Evolutionary conservation across 2,797 vertebrate genomes (phyloP).

Genomic region (Phylloscopus collybita): DNA sequence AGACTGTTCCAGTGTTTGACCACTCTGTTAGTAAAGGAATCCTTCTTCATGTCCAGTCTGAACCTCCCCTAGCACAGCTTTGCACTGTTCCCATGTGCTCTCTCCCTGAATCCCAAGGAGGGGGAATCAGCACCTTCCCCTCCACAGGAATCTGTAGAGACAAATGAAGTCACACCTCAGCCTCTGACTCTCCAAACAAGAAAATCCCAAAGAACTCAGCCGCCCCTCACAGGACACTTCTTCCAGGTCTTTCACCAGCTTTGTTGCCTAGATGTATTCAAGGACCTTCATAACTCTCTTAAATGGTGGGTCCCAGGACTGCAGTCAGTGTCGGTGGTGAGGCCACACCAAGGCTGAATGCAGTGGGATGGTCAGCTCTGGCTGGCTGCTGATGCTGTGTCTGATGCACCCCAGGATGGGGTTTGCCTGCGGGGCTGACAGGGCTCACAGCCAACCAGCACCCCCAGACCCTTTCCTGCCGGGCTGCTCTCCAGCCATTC

Average conservation of each 20-base stretch:
- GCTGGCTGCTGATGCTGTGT: not conserved
- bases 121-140: not conserved
- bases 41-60: not conserved
- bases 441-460: fast-evolving
- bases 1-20: not conserved
- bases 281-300: not conserved
- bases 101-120: not conserved
- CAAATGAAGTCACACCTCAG: fast-evolving
- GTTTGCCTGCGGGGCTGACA: not conserved
- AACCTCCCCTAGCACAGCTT: not conserved
- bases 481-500: not conserved
- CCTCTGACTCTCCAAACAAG: not conserved
- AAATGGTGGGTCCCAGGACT: fast-evolving
- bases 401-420: not conserved
- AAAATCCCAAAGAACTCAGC: not conserved
- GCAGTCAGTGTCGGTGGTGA: fast-evolving
- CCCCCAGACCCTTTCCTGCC: not conserved
- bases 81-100: too few species aligned
- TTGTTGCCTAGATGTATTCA: not conserved
- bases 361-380: not conserved
- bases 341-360: fast-evolving
- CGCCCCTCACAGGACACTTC: not conserved
- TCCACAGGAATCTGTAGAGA: not conserved
- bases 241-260: not conserved
- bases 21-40: not conserved